Evolutionary conservation across 1,140 invertebrate genomes (phyloP).

Genomic region (Cyrtorhinus lividipennis): DNA sequence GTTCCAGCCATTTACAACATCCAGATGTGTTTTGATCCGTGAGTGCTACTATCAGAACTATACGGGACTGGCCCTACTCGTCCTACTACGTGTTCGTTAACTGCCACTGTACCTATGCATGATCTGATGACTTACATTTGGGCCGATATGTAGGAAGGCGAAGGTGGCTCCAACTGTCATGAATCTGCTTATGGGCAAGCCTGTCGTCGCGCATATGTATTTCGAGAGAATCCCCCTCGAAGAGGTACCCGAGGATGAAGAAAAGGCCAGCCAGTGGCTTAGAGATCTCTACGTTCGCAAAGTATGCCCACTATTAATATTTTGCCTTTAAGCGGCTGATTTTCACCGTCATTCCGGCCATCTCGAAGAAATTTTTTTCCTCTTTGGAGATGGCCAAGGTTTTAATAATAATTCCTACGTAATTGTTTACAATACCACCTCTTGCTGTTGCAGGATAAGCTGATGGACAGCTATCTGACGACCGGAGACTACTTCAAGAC

Average conservation of each 20-base stretch:
- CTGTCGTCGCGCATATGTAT: slow-evolving; percentile 58
- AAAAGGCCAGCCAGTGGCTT: slow-evolving; percentile 62
- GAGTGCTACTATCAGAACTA: slow-evolving; percentile 27
- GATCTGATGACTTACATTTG: no score
- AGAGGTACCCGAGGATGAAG: slow-evolving; percentile 63
- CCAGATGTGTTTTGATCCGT: slow-evolving; percentile 60
- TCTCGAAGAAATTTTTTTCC: no score
- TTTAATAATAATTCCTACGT: no score
- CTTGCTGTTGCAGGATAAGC: slow-evolving; percentile 46
- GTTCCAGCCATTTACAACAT: slow-evolving; percentile 75
- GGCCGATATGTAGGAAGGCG: slow-evolving; percentile 21
- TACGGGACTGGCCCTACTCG: no score
- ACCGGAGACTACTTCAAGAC: slow-evolving; percentile 69
- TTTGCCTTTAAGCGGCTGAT: no score
- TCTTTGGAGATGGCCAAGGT: no score
- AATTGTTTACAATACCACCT: no score
- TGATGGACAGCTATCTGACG: slow-evolving; percentile 63
- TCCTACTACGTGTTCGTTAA: no score
- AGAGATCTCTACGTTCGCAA: slow-evolving; percentile 66
- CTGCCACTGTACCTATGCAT: no score
- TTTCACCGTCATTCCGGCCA: no score
- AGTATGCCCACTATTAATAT: no score
- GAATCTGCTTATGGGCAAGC: slow-evolving; percentile 64
- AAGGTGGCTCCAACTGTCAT: slow-evolving; percentile 58
- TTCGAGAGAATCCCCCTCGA: slow-evolving; percentile 68